Conservation (phyloP, 1,140 invertebrate genomes). For the Nasonia giraulti region DNA sequence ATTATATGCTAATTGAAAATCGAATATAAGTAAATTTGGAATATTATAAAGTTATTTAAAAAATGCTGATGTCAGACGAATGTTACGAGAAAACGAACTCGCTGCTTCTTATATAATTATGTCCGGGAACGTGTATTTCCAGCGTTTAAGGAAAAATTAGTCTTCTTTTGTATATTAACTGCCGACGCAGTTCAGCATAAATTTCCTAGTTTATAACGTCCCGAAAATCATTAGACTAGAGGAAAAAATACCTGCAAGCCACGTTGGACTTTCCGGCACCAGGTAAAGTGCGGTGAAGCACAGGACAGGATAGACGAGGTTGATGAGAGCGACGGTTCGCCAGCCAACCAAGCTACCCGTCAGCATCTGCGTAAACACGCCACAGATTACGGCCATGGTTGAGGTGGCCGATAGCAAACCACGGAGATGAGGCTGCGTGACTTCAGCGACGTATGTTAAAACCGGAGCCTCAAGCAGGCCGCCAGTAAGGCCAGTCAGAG, state of each 20-base stretch:
- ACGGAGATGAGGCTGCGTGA: slow-evolving; percentile 84
- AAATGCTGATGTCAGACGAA: no score
- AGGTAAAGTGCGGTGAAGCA: slow-evolving; percentile 80
- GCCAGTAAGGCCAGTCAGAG: slow-evolving; percentile 82
- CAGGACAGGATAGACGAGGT: slow-evolving; percentile 79
- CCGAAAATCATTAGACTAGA: not conserved
- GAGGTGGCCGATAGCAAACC: slow-evolving; percentile 84
- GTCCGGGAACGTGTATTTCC: no score
- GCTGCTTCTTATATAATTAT: no score
- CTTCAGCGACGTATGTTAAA: slow-evolving; percentile 87
- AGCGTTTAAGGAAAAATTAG: no score
- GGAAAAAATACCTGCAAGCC: slow-evolving; percentile 75
- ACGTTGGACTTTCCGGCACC: slow-evolving; percentile 86
- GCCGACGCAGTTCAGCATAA: no score
- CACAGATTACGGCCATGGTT: slow-evolving; percentile 82
- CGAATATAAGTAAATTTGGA: no score
- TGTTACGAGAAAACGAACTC: no score
- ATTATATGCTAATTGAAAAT: no score
- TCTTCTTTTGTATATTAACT: no score
- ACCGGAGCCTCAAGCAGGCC: slow-evolving; percentile 87
- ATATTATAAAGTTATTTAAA: no score
- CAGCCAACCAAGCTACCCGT: slow-evolving; percentile 81
- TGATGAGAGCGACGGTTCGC: slow-evolving; percentile 81
- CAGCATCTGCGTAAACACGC: slow-evolving; percentile 82
- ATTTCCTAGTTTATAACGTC: no score